phyloP scores from a whole-genome alignment of 2,113 vertebrate genomes.

The Typhlomys cinereus region DNA sequence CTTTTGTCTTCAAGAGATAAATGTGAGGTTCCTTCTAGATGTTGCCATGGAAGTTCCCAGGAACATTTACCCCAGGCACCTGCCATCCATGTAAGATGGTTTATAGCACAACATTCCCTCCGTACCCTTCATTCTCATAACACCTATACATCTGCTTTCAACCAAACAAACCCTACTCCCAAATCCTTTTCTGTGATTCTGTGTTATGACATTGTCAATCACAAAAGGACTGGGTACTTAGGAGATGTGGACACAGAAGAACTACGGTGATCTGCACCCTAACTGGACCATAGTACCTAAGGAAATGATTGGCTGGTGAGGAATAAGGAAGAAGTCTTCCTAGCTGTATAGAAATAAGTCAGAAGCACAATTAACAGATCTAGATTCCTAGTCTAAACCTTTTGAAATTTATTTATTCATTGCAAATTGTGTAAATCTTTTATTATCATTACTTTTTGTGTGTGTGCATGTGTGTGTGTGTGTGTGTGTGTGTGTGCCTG shows the following conservation, averaged over 20 bases:
- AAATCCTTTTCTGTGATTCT: neutral
- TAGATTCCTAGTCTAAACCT: neutral
- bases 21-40: no score
- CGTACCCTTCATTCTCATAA: no score
- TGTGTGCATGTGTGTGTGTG: no score
- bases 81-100: no score
- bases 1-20: no score
- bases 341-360: neutral
- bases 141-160: no score
- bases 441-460: no score
- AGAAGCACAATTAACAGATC: neutral
- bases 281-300: neutral
- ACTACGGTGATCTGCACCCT: neutral
- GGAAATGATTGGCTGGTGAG: neutral
- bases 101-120: no score
- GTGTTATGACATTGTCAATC: neutral
- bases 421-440: neutral
- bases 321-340: neutral
- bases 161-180: neutral
- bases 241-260: neutral
- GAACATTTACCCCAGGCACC: no score
- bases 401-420: neutral
- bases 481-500: no score
- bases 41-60: no score
- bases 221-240: accelerated